A percentile compares a stretch with the other conserved stretches of the same genome.
Conservation (phyloP, 1,140 invertebrate species). For the Macrobrachium rosenbergii region DNA sequence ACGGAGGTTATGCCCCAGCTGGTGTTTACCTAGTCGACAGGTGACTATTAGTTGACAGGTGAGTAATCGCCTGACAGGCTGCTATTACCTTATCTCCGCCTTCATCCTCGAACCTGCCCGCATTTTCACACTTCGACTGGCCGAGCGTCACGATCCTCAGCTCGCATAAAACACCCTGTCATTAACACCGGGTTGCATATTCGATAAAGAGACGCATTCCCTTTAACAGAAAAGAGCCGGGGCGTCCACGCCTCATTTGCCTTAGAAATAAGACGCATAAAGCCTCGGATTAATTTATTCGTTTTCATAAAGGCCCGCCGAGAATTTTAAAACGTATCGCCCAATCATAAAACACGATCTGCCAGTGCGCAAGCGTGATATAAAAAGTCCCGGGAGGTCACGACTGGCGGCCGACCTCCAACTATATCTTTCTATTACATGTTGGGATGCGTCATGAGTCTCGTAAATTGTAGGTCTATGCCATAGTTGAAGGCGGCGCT, state of each 20-base stretch:
- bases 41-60: not conserved
- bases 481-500: constrained; percentile 2
- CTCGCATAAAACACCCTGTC: not conserved
- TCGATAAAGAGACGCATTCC: too few species aligned
- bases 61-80: not conserved
- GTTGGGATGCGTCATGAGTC: constrained; percentile 5
- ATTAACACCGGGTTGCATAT: not conserved
- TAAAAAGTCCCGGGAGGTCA: constrained; percentile 6
- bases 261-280: too few species aligned
- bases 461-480: constrained; percentile 30
- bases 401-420: not conserved
- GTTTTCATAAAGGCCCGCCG: too few species aligned
- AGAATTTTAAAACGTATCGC: constrained; percentile 3
- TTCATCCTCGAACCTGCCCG: not conserved
- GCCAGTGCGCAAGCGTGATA: constrained; percentile 10
- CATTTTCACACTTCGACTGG: constrained; percentile 15
- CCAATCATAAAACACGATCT: constrained; percentile 27
- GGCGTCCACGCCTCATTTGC: too few species aligned
- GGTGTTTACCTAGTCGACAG: not conserved
- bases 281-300: too few species aligned
- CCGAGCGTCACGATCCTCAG: not conserved
- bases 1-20: too few species aligned
- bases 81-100: constrained; percentile 7
- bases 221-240: too few species aligned
- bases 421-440: constrained; percentile 31